Conservation (phyloP, 2,113 vertebrate species). For the Actinemys pallida region DNA sequence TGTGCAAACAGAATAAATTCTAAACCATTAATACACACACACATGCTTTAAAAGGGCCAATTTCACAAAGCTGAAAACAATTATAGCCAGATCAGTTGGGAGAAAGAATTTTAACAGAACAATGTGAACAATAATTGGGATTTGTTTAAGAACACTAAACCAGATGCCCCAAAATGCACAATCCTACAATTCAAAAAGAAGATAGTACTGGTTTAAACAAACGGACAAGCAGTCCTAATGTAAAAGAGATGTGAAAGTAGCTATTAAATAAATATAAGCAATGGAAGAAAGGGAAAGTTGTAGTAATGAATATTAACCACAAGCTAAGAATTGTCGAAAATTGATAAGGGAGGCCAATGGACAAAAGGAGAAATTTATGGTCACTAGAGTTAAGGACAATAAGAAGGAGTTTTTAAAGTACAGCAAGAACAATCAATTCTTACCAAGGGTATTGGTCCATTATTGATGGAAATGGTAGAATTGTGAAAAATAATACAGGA, state of each 20-base stretch:
- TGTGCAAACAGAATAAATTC: neutral
- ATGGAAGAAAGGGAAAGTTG: neutral
- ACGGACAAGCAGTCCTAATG: neutral
- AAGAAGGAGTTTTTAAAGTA: neutral
- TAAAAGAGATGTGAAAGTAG: neutral
- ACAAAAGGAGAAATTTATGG: neutral
- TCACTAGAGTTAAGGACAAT: neutral
- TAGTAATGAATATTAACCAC: neutral
- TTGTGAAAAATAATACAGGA: neutral
- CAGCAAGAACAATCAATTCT: neutral
- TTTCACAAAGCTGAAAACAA: neutral
- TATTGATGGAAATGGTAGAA: neutral
- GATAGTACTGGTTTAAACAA: neutral
- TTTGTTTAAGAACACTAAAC: neutral
- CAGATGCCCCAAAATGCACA: neutral
- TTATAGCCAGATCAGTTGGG: neutral
- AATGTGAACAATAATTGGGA: neutral
- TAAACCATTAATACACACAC: neutral
- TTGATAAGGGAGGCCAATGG: neutral
- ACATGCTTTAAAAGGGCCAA: neutral
- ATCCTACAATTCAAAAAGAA: neutral
- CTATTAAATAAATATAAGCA: neutral
- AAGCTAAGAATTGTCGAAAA: neutral
- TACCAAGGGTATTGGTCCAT: neutral
- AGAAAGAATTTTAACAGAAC: neutral